Percentiles rank a stretch among this genome's conserved stretches.
phyloP scores from a whole-genome alignment of 1,140 invertebrate species.

The Meloidogyne exigua region DNA sequence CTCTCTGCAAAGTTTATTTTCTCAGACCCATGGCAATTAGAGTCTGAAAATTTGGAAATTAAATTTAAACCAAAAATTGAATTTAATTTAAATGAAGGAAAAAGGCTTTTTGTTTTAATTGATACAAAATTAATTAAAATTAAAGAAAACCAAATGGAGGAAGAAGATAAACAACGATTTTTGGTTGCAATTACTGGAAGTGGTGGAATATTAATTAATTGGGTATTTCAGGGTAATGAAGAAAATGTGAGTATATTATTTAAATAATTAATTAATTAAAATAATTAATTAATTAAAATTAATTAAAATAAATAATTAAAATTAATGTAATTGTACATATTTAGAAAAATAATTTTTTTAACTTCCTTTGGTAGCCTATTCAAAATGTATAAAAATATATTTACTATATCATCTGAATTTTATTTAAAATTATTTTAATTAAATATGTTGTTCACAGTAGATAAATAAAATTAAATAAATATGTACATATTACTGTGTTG shows the following conservation, averaged over 20 bases:
- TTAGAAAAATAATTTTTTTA: no score
- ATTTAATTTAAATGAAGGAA: slow-evolving; percentile 63
- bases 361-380: no score
- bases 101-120: slow-evolving; percentile 71
- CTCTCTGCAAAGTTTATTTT: background rate
- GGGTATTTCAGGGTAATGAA: slow-evolving; percentile 79
- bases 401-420: no score
- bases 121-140: slow-evolving; percentile 48
- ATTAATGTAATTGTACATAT: no score
- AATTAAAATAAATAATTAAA: no score
- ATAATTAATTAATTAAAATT: no score
- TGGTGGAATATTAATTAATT: slow-evolving; percentile 76
- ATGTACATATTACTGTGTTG: no score
- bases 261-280: no score
- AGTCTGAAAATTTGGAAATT: slow-evolving; percentile 85
- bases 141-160: background rate
- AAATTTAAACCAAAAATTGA: slow-evolving; percentile 71
- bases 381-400: no score
- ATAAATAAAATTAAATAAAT: no score
- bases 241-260: slow-evolving; percentile 70
- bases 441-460: no score
- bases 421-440: no score
- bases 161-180: background rate
- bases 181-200: slow-evolving; percentile 69
- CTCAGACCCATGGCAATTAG: slow-evolving; percentile 69